These are phyloP conservation scores for Corythornis vintsioides DNA, from an alignment of 2,113 vertebrate genomes.

Conservation along the genomic window DNA sequence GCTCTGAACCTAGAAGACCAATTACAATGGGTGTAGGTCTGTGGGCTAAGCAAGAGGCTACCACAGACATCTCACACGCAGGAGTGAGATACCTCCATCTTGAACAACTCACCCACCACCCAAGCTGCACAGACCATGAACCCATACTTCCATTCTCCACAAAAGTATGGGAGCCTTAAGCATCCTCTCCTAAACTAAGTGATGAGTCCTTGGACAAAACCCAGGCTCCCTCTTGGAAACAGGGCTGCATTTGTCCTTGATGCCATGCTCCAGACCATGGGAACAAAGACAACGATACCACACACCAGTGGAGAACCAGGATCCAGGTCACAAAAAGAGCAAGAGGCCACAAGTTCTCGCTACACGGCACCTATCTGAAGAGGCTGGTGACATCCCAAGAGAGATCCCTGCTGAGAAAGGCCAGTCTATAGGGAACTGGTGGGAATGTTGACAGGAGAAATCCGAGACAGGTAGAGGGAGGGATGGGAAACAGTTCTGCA, in stretches of 20 bases:
- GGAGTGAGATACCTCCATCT: background rate
- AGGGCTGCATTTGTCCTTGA: background rate
- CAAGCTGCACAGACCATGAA: rapidly evolving
- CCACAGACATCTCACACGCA: background rate
- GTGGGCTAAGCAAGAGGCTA: background rate
- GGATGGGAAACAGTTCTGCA: slow-evolving; percentile 7
- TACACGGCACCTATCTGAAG: background rate
- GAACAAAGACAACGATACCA: background rate
- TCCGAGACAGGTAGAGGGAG: slow-evolving; percentile 12
- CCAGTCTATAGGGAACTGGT: background rate
- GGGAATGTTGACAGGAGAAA: slow-evolving; percentile 33
- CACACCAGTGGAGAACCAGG: background rate
- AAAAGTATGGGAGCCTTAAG: background rate
- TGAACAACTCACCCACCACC: background rate
- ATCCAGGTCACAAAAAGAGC: background rate
- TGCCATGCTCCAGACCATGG: background rate
- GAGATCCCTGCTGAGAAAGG: slow-evolving; percentile 21
- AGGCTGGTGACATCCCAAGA: slow-evolving; percentile 31
- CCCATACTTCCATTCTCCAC: background rate
- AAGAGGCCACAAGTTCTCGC: background rate
- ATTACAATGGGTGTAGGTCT: background rate
- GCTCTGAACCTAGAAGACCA: background rate
- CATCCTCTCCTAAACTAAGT: background rate
- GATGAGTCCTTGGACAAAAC: background rate
- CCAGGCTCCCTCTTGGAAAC: background rate